Evolutionary conservation across 2,888 invertebrate species (phyloP), one percentile per base, ranked within the genome.

Genomic region (Hyppa rectilinea): DNA sequence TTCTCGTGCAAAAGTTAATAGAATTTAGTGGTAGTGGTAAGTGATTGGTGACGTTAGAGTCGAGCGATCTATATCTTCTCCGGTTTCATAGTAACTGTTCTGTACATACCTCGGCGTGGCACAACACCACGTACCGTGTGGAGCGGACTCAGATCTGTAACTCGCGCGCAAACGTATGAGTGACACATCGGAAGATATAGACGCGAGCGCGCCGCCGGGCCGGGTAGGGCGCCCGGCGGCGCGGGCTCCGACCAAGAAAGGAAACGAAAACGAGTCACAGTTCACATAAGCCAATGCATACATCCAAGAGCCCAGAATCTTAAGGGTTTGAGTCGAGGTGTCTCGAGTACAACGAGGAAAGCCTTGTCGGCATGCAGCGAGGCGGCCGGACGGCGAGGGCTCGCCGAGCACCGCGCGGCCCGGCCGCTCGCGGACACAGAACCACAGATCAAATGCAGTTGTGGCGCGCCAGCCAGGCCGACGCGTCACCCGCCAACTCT

Each of bases 261-360:
- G 95, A 95, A 96, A 96, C 95, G 95, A 95, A 96, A 96, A 95
- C 95, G 94, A 95, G 94, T 95, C 95, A 95, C 95, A 95, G 93
- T 95, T 96, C 94, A 96, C 95, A 96, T 94, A 96, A 95, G 95
- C 95, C 95, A 96, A 95, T 95, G 95, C 95, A 95, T 93, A 95
- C 95, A 96, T 95, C 95, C 96, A 96, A 95, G 95, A 96, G 96
- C 95, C 95, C 95, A 95, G 95, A 96, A 96, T 95, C 91, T 95
- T 95, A 95, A 95, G 96, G 95, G 96, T 95, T 96, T 95, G 94
- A 93, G 92, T 95, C 93, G 94, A 93, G 94, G 92, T 94, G 92
- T 94, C 92, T 94, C 93, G 94, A 93, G 90, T 93, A 94, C 91
- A 94, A 95, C 93, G 94, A 93, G 93, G 94, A 95, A 95, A 95